phyloP scores from a whole-genome alignment of 2,888 invertebrate species.

The Trichacis sp. region DNA sequence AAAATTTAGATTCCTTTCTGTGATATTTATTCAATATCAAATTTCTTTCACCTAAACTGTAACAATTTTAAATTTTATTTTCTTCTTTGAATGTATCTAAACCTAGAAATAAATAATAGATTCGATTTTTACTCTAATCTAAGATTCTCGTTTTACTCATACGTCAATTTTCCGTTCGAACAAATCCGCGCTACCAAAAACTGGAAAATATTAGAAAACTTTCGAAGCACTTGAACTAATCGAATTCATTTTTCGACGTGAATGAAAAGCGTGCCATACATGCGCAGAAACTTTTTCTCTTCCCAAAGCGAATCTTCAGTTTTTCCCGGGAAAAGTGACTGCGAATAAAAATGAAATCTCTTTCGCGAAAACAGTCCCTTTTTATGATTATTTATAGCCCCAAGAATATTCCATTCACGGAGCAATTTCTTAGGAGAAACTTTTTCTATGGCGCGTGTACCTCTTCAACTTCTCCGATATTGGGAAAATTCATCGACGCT shows the following conservation, averaged over 20 bases:
- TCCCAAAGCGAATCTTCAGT: conserved; percentile 12
- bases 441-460: conserved; percentile 23
- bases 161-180: no score
- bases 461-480: conserved; percentile 18
- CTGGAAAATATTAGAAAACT: conserved; percentile 14
- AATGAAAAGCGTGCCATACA: conserved; percentile 19
- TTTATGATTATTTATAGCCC: conserved; percentile 35
- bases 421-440: conserved; percentile 28
- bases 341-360: conserved; percentile 35
- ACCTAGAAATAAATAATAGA: no score
- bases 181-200: no score
- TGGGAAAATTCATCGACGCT: conserved; percentile 20
- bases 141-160: no score
- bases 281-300: conserved; percentile 4
- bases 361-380: conserved; percentile 25
- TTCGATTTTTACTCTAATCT: no score
- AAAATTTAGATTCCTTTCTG: no score
- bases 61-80: no score
- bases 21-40: no score
- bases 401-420: conserved; percentile 24
- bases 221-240: conserved; percentile 19
- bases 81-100: no score
- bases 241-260: conserved; percentile 26
- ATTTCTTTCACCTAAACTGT: no score
- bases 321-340: conserved; percentile 3